Percentiles rank a stretch among this genome's conserved stretches.
phyloP scores from a whole-genome alignment of 2,113 vertebrate species.

The Melozone crissalis region DNA sequence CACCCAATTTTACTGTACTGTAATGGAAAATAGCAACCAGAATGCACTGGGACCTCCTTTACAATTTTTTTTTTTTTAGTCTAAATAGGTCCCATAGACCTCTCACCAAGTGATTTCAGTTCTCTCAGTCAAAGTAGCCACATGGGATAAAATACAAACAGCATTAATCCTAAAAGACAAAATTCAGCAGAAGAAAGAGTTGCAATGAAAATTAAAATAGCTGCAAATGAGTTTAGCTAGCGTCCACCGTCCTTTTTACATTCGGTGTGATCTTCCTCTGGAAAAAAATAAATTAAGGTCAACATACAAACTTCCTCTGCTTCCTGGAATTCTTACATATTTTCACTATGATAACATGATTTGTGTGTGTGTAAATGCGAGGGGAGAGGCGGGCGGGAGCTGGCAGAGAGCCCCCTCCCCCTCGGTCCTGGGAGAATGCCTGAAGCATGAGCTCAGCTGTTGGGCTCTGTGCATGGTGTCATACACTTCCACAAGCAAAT shows the following conservation, averaged over 20 bases:
- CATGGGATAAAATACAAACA: background rate
- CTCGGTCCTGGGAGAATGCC: conserved; percentile 68
- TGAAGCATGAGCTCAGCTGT: conserved; percentile 76
- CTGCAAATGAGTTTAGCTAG: conserved; percentile 7
- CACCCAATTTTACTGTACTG: conserved; percentile 16
- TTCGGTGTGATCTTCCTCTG: conserved; percentile 40
- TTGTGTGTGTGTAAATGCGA: conserved; percentile 67
- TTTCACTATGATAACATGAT: conserved; percentile 72
- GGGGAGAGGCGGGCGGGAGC: conserved; percentile 33
- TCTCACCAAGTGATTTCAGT: background rate
- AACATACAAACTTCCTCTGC: conserved; percentile 67
- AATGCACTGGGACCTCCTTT: background rate
- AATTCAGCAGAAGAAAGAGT: background rate
- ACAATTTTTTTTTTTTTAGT: background rate
- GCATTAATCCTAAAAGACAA: background rate
- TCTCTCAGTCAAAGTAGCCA: background rate
- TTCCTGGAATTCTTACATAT: conserved; percentile 75
- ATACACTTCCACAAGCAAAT: conserved; percentile 75
- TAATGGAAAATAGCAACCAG: conserved; percentile 32
- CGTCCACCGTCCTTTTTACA: background rate
- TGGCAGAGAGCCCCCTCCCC: conserved; percentile 52
- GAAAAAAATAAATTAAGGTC: conserved; percentile 57
- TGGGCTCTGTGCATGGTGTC: conserved; percentile 59
- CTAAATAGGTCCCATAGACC: background rate
- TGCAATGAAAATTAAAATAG: conserved; percentile 13